Percentiles rank a stretch among this genome's conserved stretches.
Evolutionary conservation across 2,888 invertebrate species (phyloP).

Genomic region (Agrochola macilenta): DNA sequence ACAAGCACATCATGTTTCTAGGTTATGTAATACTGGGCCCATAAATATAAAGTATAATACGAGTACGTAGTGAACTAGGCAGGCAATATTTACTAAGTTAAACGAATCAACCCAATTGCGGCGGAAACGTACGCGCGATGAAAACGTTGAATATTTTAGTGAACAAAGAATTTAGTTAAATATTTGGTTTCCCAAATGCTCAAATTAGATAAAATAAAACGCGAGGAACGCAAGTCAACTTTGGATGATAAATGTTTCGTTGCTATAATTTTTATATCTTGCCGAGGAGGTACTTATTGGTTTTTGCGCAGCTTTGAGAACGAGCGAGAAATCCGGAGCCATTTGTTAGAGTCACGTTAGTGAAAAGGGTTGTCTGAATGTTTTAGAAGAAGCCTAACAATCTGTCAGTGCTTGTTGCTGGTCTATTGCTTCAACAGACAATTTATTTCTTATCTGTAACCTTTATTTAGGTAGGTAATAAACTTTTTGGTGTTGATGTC

Average conservation of each 20-base stretch:
- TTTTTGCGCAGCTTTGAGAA: conserved; percentile 48
- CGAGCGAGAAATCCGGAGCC: conserved; percentile 50
- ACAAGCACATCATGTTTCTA: conserved; percentile 44
- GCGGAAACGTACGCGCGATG: conserved; percentile 63
- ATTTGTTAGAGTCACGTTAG: conserved; percentile 64
- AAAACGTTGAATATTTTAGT: conserved; percentile 66
- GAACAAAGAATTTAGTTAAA: conserved; percentile 64
- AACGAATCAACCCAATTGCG: conserved; percentile 66
- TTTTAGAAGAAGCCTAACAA: conserved; percentile 44
- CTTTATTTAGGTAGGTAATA: conserved; percentile 18
- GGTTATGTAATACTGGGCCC: conserved; percentile 33
- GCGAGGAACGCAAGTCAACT: conserved; percentile 53
- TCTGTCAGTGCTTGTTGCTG: conserved; percentile 43
- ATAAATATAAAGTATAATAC: conserved; percentile 58
- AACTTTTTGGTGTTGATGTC: not conserved
- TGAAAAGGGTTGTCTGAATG: conserved; percentile 62
- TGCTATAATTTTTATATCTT: conserved; percentile 49
- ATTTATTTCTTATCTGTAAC: conserved; percentile 18
- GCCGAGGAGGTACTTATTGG: conserved; percentile 53
- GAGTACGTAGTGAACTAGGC: conserved; percentile 47
- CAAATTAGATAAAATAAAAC: conserved; percentile 64
- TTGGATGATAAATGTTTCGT: conserved; percentile 57
- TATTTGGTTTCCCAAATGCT: conserved; percentile 61
- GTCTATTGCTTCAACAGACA: conserved; percentile 39
- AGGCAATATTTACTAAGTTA: conserved; percentile 63